Evolutionary conservation across 1,140 invertebrate species (phyloP).

Genomic region (Bombus ignitus): DNA sequence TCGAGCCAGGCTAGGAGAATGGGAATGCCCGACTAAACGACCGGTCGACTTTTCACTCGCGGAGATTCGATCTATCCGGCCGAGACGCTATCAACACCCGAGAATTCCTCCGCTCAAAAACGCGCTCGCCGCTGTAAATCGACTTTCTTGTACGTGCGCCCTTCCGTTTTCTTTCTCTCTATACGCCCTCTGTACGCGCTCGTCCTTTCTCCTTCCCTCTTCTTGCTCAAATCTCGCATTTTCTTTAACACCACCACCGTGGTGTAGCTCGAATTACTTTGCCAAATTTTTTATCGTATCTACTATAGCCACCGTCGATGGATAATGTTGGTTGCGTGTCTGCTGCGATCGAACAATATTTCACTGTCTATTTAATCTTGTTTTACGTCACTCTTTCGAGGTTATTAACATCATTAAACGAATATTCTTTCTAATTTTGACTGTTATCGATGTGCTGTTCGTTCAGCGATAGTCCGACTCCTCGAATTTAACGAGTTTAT

Average conservation of each 20-base stretch:
- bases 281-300: neutral
- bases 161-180: neutral
- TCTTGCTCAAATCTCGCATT: neutral
- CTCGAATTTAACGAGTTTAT: neutral
- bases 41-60: conserved; percentile 60
- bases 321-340: neutral
- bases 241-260: too few relatives aligned
- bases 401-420: too few relatives aligned
- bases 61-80: conserved; percentile 68
- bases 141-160: conserved; percentile 52
- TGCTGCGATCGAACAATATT: too few relatives aligned
- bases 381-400: neutral
- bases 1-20: neutral
- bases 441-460: too few relatives aligned
- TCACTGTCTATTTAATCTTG: neutral
- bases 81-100: conserved; percentile 61
- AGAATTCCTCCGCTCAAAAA: conserved; percentile 53
- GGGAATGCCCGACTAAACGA: conserved; percentile 51
- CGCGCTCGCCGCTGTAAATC: conserved; percentile 53
- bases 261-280: neutral
- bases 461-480: neutral
- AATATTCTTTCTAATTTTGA: neutral
- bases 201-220: neutral
- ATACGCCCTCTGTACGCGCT: neutral
- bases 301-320: neutral